These are phyloP conservation scores for Solenopsis fugax DNA, from an alignment of 1,140 invertebrate species.

Conservation along the genomic window DNA sequence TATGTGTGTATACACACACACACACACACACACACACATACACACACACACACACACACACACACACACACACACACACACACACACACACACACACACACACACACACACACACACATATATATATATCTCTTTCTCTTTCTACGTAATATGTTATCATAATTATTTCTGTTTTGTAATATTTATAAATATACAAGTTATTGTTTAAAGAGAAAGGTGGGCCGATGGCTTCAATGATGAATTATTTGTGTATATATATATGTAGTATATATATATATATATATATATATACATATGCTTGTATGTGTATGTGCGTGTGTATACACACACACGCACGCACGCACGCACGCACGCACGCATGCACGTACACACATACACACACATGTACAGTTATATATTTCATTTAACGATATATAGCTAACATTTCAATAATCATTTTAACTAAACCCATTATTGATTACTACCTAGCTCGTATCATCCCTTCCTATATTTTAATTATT, in stretches of 20 bases:
- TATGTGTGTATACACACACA: conserved; percentile 47
- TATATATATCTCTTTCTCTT: conserved; percentile 24
- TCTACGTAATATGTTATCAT: conserved; percentile 79
- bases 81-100: conserved; percentile 55
- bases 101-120: conserved; percentile 55
- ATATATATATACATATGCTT: conserved; percentile 15
- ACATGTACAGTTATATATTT: conserved; percentile 74
- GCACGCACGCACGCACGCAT: conserved; percentile 56
- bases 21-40: conserved; percentile 56
- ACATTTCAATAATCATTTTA: conserved; percentile 69
- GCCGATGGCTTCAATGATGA: conserved; percentile 78
- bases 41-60: conserved; percentile 45
- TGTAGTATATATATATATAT: too few species aligned
- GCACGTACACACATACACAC: conserved; percentile 33
- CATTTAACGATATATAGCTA: conserved; percentile 72
- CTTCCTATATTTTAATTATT: conserved; percentile 67
- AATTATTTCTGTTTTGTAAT: conserved; percentile 80
- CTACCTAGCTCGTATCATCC: conserved; percentile 71
- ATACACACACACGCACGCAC: neutral
- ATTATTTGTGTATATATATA: conserved; percentile 63
- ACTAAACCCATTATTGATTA: conserved; percentile 76
- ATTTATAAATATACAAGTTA: conserved; percentile 86
- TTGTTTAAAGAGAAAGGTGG: conserved; percentile 82
- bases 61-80: conserved; percentile 54
- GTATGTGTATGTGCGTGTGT: neutral